These are phyloP conservation scores for Coreius guichenoti DNA, from an alignment of 2,797 vertebrate genomes.

Conservation along the genomic window DNA sequence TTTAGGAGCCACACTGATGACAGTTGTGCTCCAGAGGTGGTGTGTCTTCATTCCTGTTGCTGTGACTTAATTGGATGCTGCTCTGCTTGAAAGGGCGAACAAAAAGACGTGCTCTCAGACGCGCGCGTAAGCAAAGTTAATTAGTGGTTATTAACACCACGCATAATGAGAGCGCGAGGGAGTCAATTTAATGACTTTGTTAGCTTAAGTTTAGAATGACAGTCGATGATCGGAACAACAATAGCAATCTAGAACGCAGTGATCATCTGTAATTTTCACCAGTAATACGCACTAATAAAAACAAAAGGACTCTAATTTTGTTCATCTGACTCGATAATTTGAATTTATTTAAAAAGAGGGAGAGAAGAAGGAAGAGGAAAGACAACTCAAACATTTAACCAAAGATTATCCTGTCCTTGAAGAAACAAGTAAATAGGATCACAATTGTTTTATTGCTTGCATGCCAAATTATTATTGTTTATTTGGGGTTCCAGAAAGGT, in stretches of 20 bases:
- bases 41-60: constrained; percentile 66
- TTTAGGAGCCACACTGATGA: constrained; percentile 51
- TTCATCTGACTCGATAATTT: constrained; percentile 84
- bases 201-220: constrained; percentile 84
- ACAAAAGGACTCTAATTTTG: constrained; percentile 86
- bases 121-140: constrained; percentile 86
- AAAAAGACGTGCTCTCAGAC: constrained; percentile 78
- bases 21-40: constrained; percentile 60
- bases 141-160: constrained; percentile 88
- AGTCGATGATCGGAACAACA: constrained; percentile 84
- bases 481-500: constrained; percentile 17
- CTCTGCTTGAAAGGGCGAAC: constrained; percentile 75
- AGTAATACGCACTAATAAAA: constrained; percentile 84
- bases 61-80: constrained; percentile 83
- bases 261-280: constrained; percentile 85
- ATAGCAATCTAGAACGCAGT: constrained; percentile 78
- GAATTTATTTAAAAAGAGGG: constrained; percentile 78
- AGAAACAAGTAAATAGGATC: constrained; percentile 38
- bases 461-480: constrained; percentile 29
- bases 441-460: constrained; percentile 17
- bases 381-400: constrained; percentile 81
- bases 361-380: constrained; percentile 75
- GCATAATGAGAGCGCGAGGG: constrained; percentile 87
- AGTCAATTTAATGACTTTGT: constrained; percentile 90
- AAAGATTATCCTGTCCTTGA: constrained; percentile 69